phyloP scores from a whole-genome alignment of 2,888 invertebrate species.

The Pardosa pseudoannulata region DNA sequence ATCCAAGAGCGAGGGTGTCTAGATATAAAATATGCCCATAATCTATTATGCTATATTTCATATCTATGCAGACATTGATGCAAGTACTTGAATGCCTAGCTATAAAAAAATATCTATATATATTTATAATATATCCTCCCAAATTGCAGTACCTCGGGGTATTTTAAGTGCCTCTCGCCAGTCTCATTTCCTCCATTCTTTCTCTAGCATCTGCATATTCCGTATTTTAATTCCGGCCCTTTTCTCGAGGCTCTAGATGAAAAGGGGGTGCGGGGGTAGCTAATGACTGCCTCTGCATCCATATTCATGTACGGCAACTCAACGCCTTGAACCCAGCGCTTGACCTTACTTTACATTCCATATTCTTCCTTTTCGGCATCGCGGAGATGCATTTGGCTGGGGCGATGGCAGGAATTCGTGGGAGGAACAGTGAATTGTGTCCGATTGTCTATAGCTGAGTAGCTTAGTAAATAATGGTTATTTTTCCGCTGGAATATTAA shows the following conservation, averaged over 20 bases:
- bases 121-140: slow-evolving; percentile 5
- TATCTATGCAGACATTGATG: too few relatives aligned
- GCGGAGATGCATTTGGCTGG: neutral
- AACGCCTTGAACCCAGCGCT: slow-evolving; percentile 58
- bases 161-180: slow-evolving; percentile 14
- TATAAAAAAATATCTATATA: neutral
- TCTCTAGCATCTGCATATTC: slow-evolving; percentile 58
- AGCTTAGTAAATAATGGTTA: neutral
- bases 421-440: neutral
- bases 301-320: slow-evolving; percentile 61
- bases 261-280: neutral
- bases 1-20: too few relatives aligned
- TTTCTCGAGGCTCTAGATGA: neutral
- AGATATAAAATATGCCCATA: too few relatives aligned
- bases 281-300: slow-evolving; percentile 62
- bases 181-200: slow-evolving; percentile 11
- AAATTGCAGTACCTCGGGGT: neutral
- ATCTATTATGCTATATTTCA: too few relatives aligned
- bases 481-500: too few relatives aligned
- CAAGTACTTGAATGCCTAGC: too few relatives aligned
- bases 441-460: neutral
- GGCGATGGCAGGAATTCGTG: neutral
- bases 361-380: slow-evolving; percentile 30
- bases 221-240: slow-evolving; percentile 59
- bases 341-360: slow-evolving; percentile 52